Percentiles rank a stretch among this genome's conserved stretches.
These are phyloP conservation scores for Axinella damicornis DNA, from an alignment of 37 sponge, comb jelly and placozoan genomes.

Conservation along the genomic window DNA sequence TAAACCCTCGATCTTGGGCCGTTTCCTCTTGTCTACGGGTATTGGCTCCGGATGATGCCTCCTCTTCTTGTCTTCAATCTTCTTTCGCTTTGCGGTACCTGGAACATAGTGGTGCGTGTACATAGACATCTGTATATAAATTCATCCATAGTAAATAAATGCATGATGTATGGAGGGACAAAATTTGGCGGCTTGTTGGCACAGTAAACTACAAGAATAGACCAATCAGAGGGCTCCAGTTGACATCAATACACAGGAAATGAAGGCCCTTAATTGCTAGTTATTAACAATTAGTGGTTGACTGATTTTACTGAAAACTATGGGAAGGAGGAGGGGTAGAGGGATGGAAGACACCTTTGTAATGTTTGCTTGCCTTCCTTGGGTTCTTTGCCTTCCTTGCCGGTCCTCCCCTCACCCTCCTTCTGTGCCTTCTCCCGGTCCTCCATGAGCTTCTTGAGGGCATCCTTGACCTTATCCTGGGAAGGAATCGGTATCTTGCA, in stretches of 20 bases:
- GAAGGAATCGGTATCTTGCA: constrained; percentile 71
- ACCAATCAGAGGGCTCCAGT: too few species aligned
- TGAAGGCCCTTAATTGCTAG: too few species aligned
- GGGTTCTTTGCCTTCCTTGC: constrained; percentile 1
- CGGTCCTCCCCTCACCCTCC: background rate
- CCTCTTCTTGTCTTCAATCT: constrained; percentile 38
- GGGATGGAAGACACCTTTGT: background rate
- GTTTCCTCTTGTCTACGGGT: constrained; percentile 14
- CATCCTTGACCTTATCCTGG: constrained; percentile 53
- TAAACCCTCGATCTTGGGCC: background rate
- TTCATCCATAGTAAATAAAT: too few species aligned
- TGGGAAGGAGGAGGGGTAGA: background rate
- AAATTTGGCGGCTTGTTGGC: too few species aligned
- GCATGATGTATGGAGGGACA: too few species aligned
- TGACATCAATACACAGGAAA: too few species aligned
- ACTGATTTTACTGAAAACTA: background rate
- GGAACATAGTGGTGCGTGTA: background rate
- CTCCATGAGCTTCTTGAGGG: constrained; percentile 64
- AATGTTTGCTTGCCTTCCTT: constrained; percentile 31
- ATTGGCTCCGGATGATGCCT: background rate
- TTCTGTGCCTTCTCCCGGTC: constrained; percentile 46
- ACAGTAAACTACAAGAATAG: too few species aligned
- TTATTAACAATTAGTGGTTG: too few species aligned
- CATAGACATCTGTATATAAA: too few species aligned
- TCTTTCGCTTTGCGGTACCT: background rate